Evolutionary conservation across 2,888 invertebrate genomes (phyloP), one percentile per base, ranked within the genome.

Genomic region (Neria commutata): DNA sequence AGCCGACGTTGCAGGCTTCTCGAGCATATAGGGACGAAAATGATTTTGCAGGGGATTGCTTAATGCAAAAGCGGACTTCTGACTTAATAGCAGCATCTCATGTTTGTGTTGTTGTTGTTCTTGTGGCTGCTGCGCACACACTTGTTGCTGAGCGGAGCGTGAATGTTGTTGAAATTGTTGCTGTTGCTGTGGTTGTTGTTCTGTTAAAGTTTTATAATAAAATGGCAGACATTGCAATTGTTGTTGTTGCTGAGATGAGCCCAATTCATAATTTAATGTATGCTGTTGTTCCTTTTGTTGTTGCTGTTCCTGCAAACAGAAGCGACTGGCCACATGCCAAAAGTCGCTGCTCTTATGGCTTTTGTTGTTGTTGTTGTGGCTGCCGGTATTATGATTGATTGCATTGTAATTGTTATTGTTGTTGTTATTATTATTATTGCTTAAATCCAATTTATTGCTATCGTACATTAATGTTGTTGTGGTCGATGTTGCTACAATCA

Each of bases 251-350:
- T 53, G 58, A 10, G 56, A 55, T 42, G 54, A 58, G 33, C 56
- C 56, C 34, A 58, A 50, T 40, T 62, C 59, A 21, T 59, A 29
- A 26, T 60, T 54, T n/a, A n/a, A n/a, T n/a, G n/a, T n/a, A 2
- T 54, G 47, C 48, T 54, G 56, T 14, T 62, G 59, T 19, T 54
- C 11, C 37, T 14, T 26, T 47, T 59, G 56, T 11, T 48, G 52
- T 1, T 54, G 49, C 14, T 58, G 58, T 14, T 57, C 54, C 17
- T 61, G 61, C 54, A 61, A 53, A 11, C 57, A 61, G 6, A 61
- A 47, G 14, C 61, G 37, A 37, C 37, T 37, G 4, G 37, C 37
- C 4, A n/a, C 37, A 37, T 37, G 37, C 37, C 37, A 37, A 37
- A 37, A 37, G n/a, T 37, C 54, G 54, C 54, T 61, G 34, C 26